Percentiles rank a stretch among this genome's conserved stretches.
phyloP scores from a whole-genome alignment of 2,888 invertebrate genomes.

The Stratiomys singularior region DNA sequence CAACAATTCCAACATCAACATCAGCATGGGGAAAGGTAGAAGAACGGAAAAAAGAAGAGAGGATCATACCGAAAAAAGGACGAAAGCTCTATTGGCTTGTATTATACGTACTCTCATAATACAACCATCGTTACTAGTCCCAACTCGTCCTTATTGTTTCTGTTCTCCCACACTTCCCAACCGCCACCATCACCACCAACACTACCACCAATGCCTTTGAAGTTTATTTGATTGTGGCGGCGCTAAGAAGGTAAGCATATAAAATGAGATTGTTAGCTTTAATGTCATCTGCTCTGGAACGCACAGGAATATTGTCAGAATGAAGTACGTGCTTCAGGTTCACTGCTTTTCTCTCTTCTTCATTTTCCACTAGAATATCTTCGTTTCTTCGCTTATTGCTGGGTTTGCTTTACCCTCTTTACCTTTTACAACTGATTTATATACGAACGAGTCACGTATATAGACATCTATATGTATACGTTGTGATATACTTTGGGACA shows the following conservation, averaged over 20 bases:
- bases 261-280: constrained; percentile 42
- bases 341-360: constrained; percentile 10
- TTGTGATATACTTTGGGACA: neutral
- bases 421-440: neutral
- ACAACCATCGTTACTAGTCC: neutral
- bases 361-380: neutral
- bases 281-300: constrained; percentile 13
- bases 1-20: neutral
- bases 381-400: constrained; percentile 8
- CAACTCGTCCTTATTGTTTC: neutral
- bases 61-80: neutral
- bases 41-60: neutral
- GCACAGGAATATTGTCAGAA: constrained; percentile 21
- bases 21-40: too few relatives aligned
- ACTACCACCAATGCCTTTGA: constrained; percentile 11
- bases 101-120: neutral
- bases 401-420: neutral
- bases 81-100: neutral
- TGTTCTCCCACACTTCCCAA: neutral
- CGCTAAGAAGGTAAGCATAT: constrained; percentile 33
- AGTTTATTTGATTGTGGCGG: constrained; percentile 41
- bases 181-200: too few relatives aligned
- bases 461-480: too few relatives aligned
- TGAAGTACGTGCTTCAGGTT: constrained; percentile 25
- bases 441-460: neutral